phyloP scores from a whole-genome alignment of 37 sponge, comb jelly and placozoan genomes.

The Spongilla lacustris region DNA sequence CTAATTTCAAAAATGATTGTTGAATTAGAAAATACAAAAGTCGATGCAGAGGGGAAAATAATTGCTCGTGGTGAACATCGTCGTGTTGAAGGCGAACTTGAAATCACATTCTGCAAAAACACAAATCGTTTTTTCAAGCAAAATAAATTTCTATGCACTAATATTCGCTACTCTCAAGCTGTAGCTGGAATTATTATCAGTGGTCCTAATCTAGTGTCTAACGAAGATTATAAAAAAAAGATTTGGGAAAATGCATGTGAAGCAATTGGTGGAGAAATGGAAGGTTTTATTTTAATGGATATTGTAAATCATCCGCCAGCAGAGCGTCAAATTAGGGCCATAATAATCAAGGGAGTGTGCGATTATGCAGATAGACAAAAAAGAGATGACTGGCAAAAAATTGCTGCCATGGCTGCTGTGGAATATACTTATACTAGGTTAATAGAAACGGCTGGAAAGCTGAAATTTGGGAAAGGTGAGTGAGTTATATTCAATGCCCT shows the following conservation, averaged over 20 bases:
- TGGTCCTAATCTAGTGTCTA: not conserved
- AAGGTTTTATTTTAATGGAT: not conserved
- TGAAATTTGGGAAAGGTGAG: no score
- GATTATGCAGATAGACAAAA: constrained; percentile 2
- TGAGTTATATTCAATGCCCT: no score
- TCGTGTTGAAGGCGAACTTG: not conserved
- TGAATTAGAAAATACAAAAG: not conserved
- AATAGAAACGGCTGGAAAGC: no score
- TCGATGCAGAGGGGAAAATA: not conserved
- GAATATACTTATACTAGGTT: not conserved
- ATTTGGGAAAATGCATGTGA: not conserved
- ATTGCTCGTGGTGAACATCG: not conserved
- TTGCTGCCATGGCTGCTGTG: constrained; percentile 5
- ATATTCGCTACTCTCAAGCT: not conserved
- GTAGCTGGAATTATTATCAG: not conserved
- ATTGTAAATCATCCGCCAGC: not conserved
- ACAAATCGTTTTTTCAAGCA: not conserved
- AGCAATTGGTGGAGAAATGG: constrained; percentile 28
- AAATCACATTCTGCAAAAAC: not conserved
- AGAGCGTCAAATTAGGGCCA: not conserved
- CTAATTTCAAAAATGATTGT: constrained; percentile 5
- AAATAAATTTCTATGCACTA: not conserved
- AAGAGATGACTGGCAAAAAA: not conserved
- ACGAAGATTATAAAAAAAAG: not conserved
- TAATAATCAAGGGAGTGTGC: constrained; percentile 26